Conservation (phyloP, 1,140 invertebrate genomes). For the Drosophila prosaltans region DNA sequence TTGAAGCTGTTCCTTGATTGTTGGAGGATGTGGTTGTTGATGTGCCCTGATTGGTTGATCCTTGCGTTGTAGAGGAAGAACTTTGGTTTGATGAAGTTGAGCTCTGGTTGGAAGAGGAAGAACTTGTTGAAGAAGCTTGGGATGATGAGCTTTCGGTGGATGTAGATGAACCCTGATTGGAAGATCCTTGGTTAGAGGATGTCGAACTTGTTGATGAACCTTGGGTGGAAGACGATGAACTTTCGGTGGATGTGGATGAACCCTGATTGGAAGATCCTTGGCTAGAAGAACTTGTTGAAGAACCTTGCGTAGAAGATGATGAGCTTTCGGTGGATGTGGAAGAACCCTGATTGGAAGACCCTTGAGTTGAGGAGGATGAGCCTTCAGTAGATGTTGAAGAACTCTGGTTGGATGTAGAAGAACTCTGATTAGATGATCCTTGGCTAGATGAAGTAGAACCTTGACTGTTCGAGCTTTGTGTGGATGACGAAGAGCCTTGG, state of each 20-base stretch:
- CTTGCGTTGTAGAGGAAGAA: neutral
- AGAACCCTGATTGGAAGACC: constrained; percentile 1
- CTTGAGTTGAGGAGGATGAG: constrained; percentile 38
- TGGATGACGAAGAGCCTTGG: constrained; percentile 39
- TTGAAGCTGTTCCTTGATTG: constrained; percentile 19
- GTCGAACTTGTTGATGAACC: constrained; percentile 35
- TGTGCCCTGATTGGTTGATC: neutral
- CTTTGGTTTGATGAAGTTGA: constrained; percentile 37
- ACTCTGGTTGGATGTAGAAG: constrained; percentile 31
- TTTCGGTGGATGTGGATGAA: constrained; percentile 35
- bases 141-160: constrained; percentile 31
- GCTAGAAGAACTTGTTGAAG: constrained; percentile 33
- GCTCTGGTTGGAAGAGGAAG: neutral
- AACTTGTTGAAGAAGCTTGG: constrained; percentile 34
- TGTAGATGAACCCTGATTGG: constrained; percentile 45
- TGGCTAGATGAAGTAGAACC: constrained; percentile 36
- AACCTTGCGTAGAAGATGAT: constrained; percentile 43
- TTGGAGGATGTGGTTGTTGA: constrained; percentile 14
- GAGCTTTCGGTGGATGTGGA: constrained; percentile 32
- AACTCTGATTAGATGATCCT: constrained; percentile 39
- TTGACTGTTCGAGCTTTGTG: constrained; percentile 43
- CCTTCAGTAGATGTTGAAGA: constrained; percentile 33
- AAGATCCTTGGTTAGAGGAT: constrained; percentile 23
- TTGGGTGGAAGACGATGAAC: constrained; percentile 39
- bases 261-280: constrained; percentile 47